These are phyloP conservation scores for Mellilla xanthometata DNA, from an alignment of 2,888 invertebrate genomes.

Conservation along the genomic window DNA sequence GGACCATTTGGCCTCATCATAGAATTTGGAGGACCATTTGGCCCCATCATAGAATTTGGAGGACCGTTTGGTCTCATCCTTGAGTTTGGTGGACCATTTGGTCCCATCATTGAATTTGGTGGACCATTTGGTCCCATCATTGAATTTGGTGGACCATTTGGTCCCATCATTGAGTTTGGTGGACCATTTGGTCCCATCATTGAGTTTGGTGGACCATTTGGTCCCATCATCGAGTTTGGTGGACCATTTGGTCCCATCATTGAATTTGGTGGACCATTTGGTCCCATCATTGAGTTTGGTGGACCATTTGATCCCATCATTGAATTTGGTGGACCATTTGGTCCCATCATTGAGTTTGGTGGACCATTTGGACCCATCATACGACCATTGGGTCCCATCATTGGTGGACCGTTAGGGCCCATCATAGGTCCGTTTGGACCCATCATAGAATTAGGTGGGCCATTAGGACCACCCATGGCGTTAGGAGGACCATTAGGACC, in stretches of 20 bases:
- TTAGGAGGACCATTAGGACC: conserved; percentile 38
- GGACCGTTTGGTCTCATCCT: conserved; percentile 40
- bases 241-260: conserved; percentile 38
- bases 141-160: conserved; percentile 47
- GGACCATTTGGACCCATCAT: conserved; percentile 40
- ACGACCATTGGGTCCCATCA: conserved; percentile 44
- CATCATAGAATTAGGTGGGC: conserved; percentile 24
- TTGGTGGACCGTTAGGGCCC: conserved; percentile 43
- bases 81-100: conserved; percentile 23
- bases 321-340: conserved; percentile 32
- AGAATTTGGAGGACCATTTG: conserved; percentile 31
- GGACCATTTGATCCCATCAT: conserved; percentile 46
- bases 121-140: conserved; percentile 53
- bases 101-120: conserved; percentile 55
- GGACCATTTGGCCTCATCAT: conserved; percentile 43
- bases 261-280: conserved; percentile 44
- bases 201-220: conserved; percentile 35
- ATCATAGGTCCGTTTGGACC: conserved; percentile 17
- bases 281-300: conserved; percentile 45
- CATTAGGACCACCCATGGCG: conserved; percentile 38
- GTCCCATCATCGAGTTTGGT: conserved; percentile 33
- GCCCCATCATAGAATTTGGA: conserved; percentile 38
- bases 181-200: conserved; percentile 39
- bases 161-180: conserved; percentile 36
- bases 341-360: conserved; percentile 42